Base-by-base conservation (phyloP, 2,797 vertebrate genomes). In the Lithobates sylvaticus region DNA sequence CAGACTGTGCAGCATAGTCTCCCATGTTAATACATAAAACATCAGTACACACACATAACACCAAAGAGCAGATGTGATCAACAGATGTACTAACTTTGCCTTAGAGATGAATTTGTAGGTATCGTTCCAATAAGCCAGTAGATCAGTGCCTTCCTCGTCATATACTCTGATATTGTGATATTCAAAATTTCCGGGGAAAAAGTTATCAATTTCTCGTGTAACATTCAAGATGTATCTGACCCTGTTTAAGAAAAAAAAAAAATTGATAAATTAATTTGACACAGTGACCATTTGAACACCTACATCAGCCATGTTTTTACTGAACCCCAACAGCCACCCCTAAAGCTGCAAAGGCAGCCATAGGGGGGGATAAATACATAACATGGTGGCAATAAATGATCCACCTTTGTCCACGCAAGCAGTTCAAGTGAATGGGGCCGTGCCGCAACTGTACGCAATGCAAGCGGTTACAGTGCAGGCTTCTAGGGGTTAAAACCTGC, bases 71-170 rank as follows among this genome's bases (percentile, higher is more conserved):
- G 6, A 61, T 61, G 4, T 2, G 5, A 23, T 23, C 18, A 61
- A 34, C 1, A 18, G 0, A 47, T 39, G 42, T 68, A 92, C 95
- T 89, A 93, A 99, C 98, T 97, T 99, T 91, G 98, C 98, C 93
- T 98, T 99, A 88, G 97, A 96, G 95, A 99, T 99, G 95, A 99
- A 99, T 92, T 99, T 99, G 93, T 95, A 99, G 44, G 98, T 98
- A 34, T 99, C 97, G 36, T 99, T 99, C 98, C 98, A 99, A 92
- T 97, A 98, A 77, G 98, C 98, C 91, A 99, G 93, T 82, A 99
- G 95, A 91, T 99, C 98, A 2, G 98, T 99, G 87, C 97, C 97
- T 91, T 99, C 98, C 91, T 99, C 97, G 15, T 99, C 98, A 21
- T 98, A 99, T 32, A 99, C 98, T 0, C 98, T 90, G 90, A 99